Evolutionary conservation across 2,113 vertebrate genomes (phyloP).

Genomic region (Mungos mungo): DNA sequence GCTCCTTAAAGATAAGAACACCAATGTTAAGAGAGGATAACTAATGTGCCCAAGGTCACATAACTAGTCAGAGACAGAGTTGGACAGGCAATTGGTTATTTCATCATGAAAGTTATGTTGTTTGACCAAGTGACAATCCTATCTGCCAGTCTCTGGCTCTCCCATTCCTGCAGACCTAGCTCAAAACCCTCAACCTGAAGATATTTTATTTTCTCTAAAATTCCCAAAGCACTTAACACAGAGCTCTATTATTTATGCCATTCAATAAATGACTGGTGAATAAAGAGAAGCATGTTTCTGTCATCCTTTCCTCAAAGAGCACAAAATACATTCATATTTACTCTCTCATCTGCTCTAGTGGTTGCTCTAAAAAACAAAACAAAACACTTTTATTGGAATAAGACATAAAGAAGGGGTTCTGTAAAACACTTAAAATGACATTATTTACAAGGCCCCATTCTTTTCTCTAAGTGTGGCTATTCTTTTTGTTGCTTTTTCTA

Average conservation of each 20-base stretch:
- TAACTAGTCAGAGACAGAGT: background rate
- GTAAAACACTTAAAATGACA: conserved; percentile 13
- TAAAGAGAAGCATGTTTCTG: background rate
- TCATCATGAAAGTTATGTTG: background rate
- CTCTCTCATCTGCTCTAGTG: background rate
- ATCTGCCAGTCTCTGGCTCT: background rate
- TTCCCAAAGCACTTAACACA: background rate
- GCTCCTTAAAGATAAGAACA: background rate
- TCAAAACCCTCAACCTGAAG: conserved; percentile 6
- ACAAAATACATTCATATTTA: background rate
- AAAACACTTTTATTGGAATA: background rate
- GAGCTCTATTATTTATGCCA: background rate
- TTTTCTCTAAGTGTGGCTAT: background rate
- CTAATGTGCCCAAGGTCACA: background rate
- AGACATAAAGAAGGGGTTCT: conserved; percentile 28
- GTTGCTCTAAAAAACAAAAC: background rate
- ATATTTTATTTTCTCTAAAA: background rate
- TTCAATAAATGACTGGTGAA: background rate
- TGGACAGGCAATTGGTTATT: background rate
- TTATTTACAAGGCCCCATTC: background rate
- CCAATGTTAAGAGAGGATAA: background rate
- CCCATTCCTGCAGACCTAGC: background rate
- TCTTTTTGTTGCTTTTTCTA: background rate
- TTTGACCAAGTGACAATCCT: background rate
- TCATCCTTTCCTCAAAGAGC: background rate